Percentiles rank a stretch among this genome's conserved stretches.
Conservation (phyloP, 35 echinoderm and acorn worm species). For the Strongylocentrotus purpuratus region DNA sequence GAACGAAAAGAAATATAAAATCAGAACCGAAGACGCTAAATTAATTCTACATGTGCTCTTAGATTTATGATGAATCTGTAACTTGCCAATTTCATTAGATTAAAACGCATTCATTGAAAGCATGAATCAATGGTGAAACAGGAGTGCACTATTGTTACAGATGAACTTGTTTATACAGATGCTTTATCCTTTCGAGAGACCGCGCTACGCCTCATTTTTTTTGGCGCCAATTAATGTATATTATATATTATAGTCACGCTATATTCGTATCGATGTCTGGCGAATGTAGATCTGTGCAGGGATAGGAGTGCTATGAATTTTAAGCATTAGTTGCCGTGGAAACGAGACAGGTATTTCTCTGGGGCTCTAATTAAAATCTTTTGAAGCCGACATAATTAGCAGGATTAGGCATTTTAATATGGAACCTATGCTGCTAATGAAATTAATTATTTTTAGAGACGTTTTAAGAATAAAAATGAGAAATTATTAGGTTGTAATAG, state of each 20-base stretch:
- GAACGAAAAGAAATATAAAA: too few relatives aligned
- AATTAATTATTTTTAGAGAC: background rate
- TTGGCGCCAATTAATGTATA: background rate
- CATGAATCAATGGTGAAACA: background rate
- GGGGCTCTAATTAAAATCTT: background rate
- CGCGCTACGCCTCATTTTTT: background rate
- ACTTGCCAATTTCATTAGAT: background rate
- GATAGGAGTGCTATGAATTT: background rate
- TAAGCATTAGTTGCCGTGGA: background rate
- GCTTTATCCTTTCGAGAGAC: background rate
- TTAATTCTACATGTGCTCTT: background rate
- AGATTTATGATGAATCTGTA: background rate
- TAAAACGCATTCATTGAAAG: background rate
- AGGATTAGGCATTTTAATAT: background rate
- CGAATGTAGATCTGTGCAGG: background rate
- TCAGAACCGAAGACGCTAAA: background rate
- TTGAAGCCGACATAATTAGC: background rate
- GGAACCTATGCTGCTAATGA: background rate
- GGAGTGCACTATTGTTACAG: background rate
- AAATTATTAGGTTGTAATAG: background rate
- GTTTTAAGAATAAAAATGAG: background rate
- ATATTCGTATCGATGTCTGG: background rate
- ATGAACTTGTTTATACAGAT: background rate
- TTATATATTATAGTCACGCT: background rate
- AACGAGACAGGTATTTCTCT: background rate